These are phyloP conservation scores for Steinernema feltiae DNA, from an alignment of 1,140 invertebrate genomes.

Conservation along the genomic window DNA sequence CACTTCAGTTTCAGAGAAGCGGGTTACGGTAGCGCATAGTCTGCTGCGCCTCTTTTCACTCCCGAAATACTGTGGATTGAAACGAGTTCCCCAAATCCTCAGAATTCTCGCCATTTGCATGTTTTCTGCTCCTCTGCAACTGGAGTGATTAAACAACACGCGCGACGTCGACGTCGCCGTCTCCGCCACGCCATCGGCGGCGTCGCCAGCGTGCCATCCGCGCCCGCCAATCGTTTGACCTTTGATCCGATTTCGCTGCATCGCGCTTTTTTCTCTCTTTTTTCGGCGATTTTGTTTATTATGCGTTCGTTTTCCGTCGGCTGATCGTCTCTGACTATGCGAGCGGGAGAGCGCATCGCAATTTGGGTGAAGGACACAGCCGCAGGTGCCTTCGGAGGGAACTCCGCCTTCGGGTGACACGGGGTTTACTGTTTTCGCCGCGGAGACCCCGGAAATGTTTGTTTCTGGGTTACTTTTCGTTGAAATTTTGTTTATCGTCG, in stretches of 20 bases:
- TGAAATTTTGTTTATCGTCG: not conserved
- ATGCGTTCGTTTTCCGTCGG: constrained; percentile 3
- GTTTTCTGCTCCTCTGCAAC: no score
- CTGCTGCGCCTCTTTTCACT: not conserved
- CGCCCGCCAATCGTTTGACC: not conserved
- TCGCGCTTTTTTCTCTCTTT: not conserved
- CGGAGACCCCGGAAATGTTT: constrained; percentile 3
- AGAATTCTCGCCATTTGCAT: no score
- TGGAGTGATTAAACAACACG: no score
- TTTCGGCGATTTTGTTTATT: constrained; percentile 7
- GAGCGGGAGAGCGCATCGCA: not conserved
- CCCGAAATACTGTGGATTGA: not conserved
- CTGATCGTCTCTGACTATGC: not conserved
- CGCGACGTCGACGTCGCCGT: no score
- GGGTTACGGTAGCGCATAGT: no score
- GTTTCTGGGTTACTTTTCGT: not conserved
- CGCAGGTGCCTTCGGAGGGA: not conserved
- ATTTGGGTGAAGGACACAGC: constrained; percentile 8
- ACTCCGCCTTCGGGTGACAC: not conserved
- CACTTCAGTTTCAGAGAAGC: no score
- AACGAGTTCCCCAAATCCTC: not conserved
- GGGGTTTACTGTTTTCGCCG: not conserved
- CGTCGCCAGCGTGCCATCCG: not conserved
- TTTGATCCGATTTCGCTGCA: constrained; percentile 11
- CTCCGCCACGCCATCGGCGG: no score